Evolutionary conservation across 2,888 invertebrate genomes (phyloP).

Genomic region (Megastigmus dorsalis): DNA sequence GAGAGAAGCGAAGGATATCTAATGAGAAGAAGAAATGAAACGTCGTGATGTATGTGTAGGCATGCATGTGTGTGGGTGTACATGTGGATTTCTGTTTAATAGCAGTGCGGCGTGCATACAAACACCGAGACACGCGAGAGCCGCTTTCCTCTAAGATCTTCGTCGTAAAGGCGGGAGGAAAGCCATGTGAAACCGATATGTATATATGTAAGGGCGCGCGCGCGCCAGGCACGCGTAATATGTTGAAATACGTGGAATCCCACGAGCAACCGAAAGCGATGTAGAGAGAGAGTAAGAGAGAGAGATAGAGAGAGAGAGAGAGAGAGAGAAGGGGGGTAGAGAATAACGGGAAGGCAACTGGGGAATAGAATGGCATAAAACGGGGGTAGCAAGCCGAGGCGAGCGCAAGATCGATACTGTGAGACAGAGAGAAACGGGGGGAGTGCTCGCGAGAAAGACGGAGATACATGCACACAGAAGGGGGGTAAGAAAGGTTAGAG

Average conservation of each 20-base stretch:
- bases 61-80: no score
- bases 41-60: no score
- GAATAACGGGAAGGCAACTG: not conserved
- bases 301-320: slow-evolving; percentile 7
- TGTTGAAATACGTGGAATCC: not conserved
- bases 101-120: not conserved
- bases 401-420: slow-evolving; percentile 15
- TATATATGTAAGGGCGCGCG: not conserved
- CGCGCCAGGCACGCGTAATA: not conserved
- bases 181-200: slow-evolving; percentile 16
- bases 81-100: no score
- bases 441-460: not conserved
- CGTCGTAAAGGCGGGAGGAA: slow-evolving; percentile 10
- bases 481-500: not conserved
- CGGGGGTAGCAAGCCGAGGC: slow-evolving; percentile 27
- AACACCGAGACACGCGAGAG: not conserved
- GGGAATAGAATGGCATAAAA: slow-evolving; percentile 26
- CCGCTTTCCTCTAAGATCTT: not conserved
- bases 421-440: not conserved
- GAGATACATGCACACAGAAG: not conserved
- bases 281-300: slow-evolving; percentile 1
- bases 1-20: not conserved
- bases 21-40: no score
- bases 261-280: not conserved
- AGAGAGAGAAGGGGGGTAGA: not conserved